A percentile compares a stretch with the other conserved stretches of the same genome.
These are phyloP conservation scores for Drosophila pseudoananassae DNA, from an alignment of 1,140 invertebrate genomes.

Conservation along the genomic window DNA sequence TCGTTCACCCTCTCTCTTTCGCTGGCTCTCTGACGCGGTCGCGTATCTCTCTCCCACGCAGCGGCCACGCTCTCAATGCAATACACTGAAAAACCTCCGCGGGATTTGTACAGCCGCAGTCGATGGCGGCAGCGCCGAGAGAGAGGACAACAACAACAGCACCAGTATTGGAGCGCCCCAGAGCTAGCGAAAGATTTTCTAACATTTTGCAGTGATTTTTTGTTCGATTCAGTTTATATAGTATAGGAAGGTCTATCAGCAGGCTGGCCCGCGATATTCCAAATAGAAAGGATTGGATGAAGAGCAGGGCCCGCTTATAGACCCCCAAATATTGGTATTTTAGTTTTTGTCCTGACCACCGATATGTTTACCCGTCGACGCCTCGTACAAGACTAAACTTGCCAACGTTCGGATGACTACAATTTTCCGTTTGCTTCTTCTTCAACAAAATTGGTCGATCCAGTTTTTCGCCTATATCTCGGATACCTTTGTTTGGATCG, in stretches of 20 bases:
- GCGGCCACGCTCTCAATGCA: conserved; percentile 16
- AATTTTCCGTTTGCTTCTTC: conserved; percentile 59
- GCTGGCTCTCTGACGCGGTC: conserved; percentile 22
- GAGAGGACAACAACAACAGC: conserved; percentile 79
- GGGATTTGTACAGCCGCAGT: conserved; percentile 75
- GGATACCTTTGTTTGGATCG: conserved; percentile 53
- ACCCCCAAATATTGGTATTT: conserved; percentile 30
- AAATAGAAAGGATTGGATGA: conserved; percentile 22
- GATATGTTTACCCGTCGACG: conserved; percentile 82
- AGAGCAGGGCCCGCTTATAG: conserved; percentile 36
- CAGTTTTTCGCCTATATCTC: conserved; percentile 43
- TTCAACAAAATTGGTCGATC: conserved; percentile 33
- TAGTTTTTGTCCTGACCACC: conserved; percentile 68
- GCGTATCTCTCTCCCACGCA: conserved; percentile 58
- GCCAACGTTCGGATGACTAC: conserved; percentile 57
- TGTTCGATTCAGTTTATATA: conserved; percentile 46
- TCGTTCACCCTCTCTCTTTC: conserved; percentile 37
- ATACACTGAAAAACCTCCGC: conserved; percentile 74
- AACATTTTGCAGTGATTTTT: conserved; percentile 64
- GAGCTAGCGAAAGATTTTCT: conserved; percentile 49
- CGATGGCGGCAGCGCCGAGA: conserved; percentile 58
- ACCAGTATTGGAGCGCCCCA: conserved; percentile 33
- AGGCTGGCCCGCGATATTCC: conserved; percentile 33
- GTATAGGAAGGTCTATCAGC: conserved; percentile 22
- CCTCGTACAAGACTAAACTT: conserved; percentile 80